Conservation (phyloP, 2,113 vertebrate species). For the Paramisgurnus dabryanus region DNA sequence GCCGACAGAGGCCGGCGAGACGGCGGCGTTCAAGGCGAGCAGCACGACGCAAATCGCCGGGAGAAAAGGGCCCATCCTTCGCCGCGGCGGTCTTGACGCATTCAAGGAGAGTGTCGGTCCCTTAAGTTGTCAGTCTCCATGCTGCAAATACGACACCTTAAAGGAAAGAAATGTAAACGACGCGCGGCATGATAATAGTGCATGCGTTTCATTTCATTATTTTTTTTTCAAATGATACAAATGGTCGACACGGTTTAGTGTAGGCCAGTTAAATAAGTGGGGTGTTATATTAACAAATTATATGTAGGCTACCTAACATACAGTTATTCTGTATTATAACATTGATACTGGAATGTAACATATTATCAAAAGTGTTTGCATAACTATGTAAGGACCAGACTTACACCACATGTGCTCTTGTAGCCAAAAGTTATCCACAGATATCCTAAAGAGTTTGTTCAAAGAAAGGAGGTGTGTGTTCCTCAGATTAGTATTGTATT, state of each 20-base stretch:
- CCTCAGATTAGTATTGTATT: neutral
- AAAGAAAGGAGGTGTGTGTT: neutral
- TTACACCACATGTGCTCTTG: neutral
- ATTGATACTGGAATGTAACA: too few relatives aligned
- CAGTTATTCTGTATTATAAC: neutral
- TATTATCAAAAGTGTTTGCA: neutral
- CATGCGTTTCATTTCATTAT: neutral
- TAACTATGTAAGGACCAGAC: neutral
- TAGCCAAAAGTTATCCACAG: neutral
- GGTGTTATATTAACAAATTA: neutral
- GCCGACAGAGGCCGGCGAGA: conserved; percentile 82
- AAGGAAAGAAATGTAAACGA: conserved; percentile 7
- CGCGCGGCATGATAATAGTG: neutral
- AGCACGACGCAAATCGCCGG: conserved; percentile 85
- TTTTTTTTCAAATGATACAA: neutral
- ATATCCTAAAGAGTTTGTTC: neutral
- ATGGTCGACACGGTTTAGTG: neutral
- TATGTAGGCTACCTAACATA: too few relatives aligned
- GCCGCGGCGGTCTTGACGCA: conserved; percentile 74
- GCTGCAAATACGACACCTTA: conserved; percentile 24
- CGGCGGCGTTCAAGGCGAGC: conserved; percentile 80
- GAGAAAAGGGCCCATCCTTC: conserved; percentile 91
- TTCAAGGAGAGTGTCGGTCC: conserved; percentile 64
- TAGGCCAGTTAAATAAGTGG: too few relatives aligned
- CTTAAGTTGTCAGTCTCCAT: conserved; percentile 61